Percentiles rank a stretch among this genome's conserved stretches.
Evolutionary conservation across 1,140 invertebrate species (phyloP).

Genomic region (Zaprionus camerounensis): DNA sequence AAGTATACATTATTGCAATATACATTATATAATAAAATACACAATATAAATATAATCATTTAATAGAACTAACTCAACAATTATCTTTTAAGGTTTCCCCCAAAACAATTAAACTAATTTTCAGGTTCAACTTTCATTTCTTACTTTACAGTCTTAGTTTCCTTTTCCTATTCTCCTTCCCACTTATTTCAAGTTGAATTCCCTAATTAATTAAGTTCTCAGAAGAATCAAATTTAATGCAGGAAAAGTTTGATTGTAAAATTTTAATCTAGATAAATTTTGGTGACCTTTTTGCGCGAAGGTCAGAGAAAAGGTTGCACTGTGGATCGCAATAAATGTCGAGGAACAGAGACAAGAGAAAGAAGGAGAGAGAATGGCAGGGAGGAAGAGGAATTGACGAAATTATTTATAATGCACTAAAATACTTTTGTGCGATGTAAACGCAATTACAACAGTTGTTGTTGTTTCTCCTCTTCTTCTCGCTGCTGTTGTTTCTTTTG

Average conservation of each 20-base stretch:
- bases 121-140: not conserved
- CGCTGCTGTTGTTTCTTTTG: constrained; percentile 33
- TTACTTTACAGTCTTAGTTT: not conserved
- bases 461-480: not conserved
- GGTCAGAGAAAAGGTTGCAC: not conserved
- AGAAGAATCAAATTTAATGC: not conserved
- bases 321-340: constrained; percentile 2
- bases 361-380: not conserved
- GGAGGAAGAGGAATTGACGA: constrained; percentile 1
- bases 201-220: not conserved
- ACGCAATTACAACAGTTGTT: not conserved
- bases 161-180: not conserved
- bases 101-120: not conserved
- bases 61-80: too few relatives aligned
- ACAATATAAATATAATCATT: too few relatives aligned
- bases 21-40: too few relatives aligned
- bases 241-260: not conserved
- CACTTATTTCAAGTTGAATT: not conserved
- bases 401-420: constrained; percentile 23
- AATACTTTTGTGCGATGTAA: constrained; percentile 14
- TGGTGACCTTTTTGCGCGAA: not conserved
- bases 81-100: too few relatives aligned
- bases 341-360: too few relatives aligned
- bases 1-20: not conserved
- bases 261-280: constrained; percentile 6